Evolutionary conservation across 1,140 invertebrate genomes (phyloP), one percentile per base, ranked within the genome.

Genomic region (Charaxes varanes): DNA sequence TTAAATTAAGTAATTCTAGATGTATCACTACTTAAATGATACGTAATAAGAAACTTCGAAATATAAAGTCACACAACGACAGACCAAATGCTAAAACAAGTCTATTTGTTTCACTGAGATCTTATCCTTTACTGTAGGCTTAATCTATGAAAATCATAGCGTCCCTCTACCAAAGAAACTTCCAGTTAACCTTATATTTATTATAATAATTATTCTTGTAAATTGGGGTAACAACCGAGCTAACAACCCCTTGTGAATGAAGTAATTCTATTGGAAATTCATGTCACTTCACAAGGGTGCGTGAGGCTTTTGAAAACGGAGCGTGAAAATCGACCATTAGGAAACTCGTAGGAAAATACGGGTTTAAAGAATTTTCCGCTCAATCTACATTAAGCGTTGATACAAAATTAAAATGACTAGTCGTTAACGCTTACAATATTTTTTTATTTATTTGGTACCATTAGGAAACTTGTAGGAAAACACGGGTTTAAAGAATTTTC

Each of bases 401-500:
- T 19, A 22, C 37, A 4, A 5, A 26, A 12, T 26, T 11, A 26
- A 26, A 4, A 7, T 26, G n/a, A n/a, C n/a, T n/a, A n/a, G n/a
- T n/a, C n/a, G n/a, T n/a, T n/a, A n/a, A n/a, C n/a, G n/a, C n/a
- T n/a, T n/a, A n/a, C n/a, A n/a, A n/a, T n/a, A n/a, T n/a, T n/a
- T n/a, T n/a, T n/a, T n/a, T n/a, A n/a, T n/a, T n/a, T n/a, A n/a
- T n/a, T n/a, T n/a, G n/a, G n/a, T n/a, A 27, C 55, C 68, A 65
- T 65, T 64, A 55, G 67, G 68, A 65, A 68, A 63, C 56, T 62
- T 53, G 46, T 50, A 67, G 61, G 62, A 68, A 67, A 72, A 61
- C 56, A 56, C 34, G 46, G 45, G 53, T 43, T 44, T 52, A 66
- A 65, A 63, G 59, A 62, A 74, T 69, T 63, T 65, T 38, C 43